Percentiles rank a stretch among this genome's conserved stretches.
Evolutionary conservation across 92 coral and sea anemone species (phyloP).

Genomic region (Hydrozoanthus gracilis): DNA sequence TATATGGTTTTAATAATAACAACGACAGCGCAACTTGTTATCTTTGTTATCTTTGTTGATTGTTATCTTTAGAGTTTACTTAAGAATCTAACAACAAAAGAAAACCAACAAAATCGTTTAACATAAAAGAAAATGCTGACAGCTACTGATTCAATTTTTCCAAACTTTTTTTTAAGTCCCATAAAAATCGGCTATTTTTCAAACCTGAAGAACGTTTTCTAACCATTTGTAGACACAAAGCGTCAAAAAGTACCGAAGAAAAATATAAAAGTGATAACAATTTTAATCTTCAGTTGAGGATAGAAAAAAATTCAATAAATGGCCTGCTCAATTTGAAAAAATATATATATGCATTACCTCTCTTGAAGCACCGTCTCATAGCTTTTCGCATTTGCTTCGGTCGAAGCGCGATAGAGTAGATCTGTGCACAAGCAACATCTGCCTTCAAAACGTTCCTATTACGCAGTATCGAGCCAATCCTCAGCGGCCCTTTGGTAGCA

Average conservation of each 20-base stretch:
- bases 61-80: too few species aligned
- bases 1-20: too few species aligned
- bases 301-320: not conserved
- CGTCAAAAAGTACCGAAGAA: not conserved
- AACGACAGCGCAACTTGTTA: too few species aligned
- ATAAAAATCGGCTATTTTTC: not conserved
- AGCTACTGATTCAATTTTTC: too few species aligned
- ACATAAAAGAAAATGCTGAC: too few species aligned
- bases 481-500: conserved; percentile 69
- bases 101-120: too few species aligned
- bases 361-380: conserved; percentile 72
- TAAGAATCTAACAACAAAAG: too few species aligned
- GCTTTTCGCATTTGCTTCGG: conserved; percentile 68
- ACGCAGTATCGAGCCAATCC: conserved; percentile 71
- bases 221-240: not conserved
- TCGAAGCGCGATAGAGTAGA: conserved; percentile 67
- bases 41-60: too few species aligned
- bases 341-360: conserved; percentile 41
- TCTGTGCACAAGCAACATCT: conserved; percentile 76
- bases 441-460: conserved; percentile 70
- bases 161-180: too few species aligned
- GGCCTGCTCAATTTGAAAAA: not conserved
- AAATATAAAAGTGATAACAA: not conserved
- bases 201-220: not conserved
- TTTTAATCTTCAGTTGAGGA: not conserved